Percentiles rank a stretch among this genome's conserved stretches.
Conservation (phyloP, 2,888 invertebrate species). For the Bellardia bayeri region DNA sequence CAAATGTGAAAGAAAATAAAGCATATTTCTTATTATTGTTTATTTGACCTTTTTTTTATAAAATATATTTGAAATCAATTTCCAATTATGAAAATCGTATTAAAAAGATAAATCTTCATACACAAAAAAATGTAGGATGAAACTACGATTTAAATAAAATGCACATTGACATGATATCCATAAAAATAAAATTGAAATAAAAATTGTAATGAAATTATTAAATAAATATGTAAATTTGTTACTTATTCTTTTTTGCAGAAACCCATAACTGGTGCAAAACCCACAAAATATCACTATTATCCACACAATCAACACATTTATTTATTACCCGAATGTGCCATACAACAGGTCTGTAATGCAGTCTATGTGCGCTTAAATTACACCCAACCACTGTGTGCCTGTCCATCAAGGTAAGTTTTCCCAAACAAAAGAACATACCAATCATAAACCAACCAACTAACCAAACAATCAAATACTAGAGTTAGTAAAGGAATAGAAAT, state of each 20-base stretch:
- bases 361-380: conserved; percentile 96
- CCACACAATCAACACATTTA: conserved; percentile 97
- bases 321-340: conserved; percentile 95
- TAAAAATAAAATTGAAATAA: conserved; percentile 1
- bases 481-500: not conserved
- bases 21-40: no score
- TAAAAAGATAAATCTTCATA: not conserved
- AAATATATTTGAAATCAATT: not conserved
- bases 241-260: conserved; percentile 86
- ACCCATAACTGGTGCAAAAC: conserved; percentile 91
- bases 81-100: conserved; percentile 43
- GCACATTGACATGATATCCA: not conserved
- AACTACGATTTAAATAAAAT: conserved; percentile 23
- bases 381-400: conserved; percentile 96
- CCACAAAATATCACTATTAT: conserved; percentile 96
- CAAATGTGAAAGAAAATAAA: not conserved
- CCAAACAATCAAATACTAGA: not conserved
- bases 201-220: conserved; percentile 22
- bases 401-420: conserved; percentile 88
- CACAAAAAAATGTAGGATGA: not conserved
- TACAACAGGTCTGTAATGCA: conserved; percentile 97
- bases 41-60: not conserved
- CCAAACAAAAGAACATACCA: not conserved
- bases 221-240: conserved; percentile 54
- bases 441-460: not conserved